These are phyloP conservation scores for Thymelicus acteon DNA, from an alignment of 2,888 invertebrate species.

Conservation along the genomic window DNA sequence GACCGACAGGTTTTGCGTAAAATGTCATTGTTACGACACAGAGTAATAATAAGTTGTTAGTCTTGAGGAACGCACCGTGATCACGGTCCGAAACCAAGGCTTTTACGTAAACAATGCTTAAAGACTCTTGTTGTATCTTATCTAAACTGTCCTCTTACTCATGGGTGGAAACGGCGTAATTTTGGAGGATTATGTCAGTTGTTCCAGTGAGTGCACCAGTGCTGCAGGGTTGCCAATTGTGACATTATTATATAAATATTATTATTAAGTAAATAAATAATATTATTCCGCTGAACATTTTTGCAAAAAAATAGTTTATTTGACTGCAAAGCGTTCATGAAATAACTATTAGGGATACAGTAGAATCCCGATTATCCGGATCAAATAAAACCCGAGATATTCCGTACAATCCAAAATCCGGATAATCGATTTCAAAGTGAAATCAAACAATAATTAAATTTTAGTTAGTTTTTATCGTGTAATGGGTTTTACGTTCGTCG, in stretches of 20 bases:
- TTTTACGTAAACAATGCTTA: conserved; percentile 69
- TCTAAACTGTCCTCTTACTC: conserved; percentile 67
- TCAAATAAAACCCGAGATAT: too few relatives aligned
- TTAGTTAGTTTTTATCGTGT: too few relatives aligned
- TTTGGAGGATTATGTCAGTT: conserved; percentile 75
- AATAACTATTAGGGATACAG: too few relatives aligned
- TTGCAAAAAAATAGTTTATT: too few relatives aligned
- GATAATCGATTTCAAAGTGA: too few relatives aligned
- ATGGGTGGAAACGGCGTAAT: conserved; percentile 66
- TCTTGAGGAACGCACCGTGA: conserved; percentile 63
- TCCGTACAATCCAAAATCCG: too few relatives aligned
- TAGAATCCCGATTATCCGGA: too few relatives aligned
- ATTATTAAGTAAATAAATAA: too few relatives aligned
- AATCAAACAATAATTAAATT: too few relatives aligned
- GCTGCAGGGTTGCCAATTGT: conserved; percentile 43
- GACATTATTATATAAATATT: not conserved
- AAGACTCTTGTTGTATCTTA: conserved; percentile 60
- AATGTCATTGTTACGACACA: conserved; percentile 57
- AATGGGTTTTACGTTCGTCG: too few relatives aligned
- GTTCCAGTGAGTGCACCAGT: conserved; percentile 69
- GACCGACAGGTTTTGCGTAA: conserved; percentile 30
- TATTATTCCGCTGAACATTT: too few relatives aligned
- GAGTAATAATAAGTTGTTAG: conserved; percentile 56
- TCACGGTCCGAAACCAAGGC: conserved; percentile 71
- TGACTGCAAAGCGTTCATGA: too few relatives aligned